A percentile compares a stretch with the other conserved stretches of the same genome.
phyloP scores from a whole-genome alignment of 1,140 invertebrate species.

The Sweltsa coloradensis region DNA sequence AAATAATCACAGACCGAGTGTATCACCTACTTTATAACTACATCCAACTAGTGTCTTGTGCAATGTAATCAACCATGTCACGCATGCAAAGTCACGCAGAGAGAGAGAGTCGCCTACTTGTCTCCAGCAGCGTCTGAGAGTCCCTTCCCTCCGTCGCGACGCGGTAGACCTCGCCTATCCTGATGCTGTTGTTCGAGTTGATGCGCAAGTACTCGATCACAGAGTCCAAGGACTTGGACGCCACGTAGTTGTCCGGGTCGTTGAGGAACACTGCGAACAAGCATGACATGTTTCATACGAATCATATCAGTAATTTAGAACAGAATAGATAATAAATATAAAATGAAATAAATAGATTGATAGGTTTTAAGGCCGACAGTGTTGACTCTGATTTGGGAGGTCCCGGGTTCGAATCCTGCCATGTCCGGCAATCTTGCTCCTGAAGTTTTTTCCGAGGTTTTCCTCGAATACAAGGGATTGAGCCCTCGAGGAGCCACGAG shows the following conservation, averaged over 20 bases:
- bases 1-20: background rate
- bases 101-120: slow-evolving; percentile 32
- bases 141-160: slow-evolving; percentile 49
- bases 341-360: too few relatives aligned
- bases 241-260: slow-evolving; percentile 53
- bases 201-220: slow-evolving; percentile 51
- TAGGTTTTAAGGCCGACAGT: too few relatives aligned
- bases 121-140: slow-evolving; percentile 48
- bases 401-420: too few relatives aligned
- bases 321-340: too few relatives aligned
- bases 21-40: background rate
- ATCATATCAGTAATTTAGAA: too few relatives aligned
- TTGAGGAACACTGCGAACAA: slow-evolving; percentile 49
- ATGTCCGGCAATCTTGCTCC: too few relatives aligned
- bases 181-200: slow-evolving; percentile 48
- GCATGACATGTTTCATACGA: too few relatives aligned
- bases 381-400: too few relatives aligned
- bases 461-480: too few relatives aligned
- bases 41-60: background rate
- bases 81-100: background rate
- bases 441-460: too few relatives aligned
- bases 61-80: background rate
- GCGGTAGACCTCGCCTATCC: slow-evolving; percentile 43
- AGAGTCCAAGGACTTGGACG: slow-evolving; percentile 50
- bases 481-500: too few relatives aligned